A percentile compares a stretch with the other conserved stretches of the same genome.
These are phyloP conservation scores for Lethrus apterus DNA, from an alignment of 1,140 invertebrate genomes.

Conservation along the genomic window DNA sequence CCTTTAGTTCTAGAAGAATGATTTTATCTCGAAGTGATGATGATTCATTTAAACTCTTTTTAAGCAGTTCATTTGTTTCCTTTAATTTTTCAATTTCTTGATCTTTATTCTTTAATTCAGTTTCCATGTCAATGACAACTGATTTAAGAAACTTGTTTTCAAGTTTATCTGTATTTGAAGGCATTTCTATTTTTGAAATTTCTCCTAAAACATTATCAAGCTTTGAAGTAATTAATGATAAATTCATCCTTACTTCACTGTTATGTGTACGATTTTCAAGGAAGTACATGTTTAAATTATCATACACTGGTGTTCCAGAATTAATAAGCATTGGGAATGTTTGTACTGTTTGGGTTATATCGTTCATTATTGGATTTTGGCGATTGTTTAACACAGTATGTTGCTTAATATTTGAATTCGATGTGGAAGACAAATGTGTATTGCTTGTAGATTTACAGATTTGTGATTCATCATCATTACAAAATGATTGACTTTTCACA, in stretches of 20 bases:
- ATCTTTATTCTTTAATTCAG: constrained; percentile 8
- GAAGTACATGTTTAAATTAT: constrained; percentile 23
- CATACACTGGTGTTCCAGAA: background rate
- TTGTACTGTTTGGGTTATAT: too few species aligned
- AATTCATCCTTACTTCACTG: constrained; percentile 29
- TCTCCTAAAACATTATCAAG: constrained; percentile 24
- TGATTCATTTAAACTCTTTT: too few species aligned
- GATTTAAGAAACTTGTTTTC: constrained; percentile 19
- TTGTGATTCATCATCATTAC: constrained; percentile 3
- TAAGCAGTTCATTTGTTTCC: too few species aligned
- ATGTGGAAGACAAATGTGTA: too few species aligned
- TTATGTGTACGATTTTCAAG: constrained; percentile 30
- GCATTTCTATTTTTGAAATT: constrained; percentile 4
- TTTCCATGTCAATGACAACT: constrained; percentile 17
- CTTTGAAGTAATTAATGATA: constrained; percentile 27
- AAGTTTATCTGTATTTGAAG: constrained; percentile 12
- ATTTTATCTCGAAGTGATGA: too few species aligned
- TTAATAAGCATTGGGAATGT: too few species aligned
- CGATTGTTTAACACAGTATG: too few species aligned
- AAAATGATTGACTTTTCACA: too few species aligned
- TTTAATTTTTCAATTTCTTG: constrained; percentile 4
- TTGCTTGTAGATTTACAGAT: background rate
- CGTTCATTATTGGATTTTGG: too few species aligned
- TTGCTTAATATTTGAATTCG: too few species aligned
- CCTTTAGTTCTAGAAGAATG: too few species aligned